Base-by-base conservation (phyloP, 2,797 vertebrate genomes). In the Loris lydekkerianus region DNA sequence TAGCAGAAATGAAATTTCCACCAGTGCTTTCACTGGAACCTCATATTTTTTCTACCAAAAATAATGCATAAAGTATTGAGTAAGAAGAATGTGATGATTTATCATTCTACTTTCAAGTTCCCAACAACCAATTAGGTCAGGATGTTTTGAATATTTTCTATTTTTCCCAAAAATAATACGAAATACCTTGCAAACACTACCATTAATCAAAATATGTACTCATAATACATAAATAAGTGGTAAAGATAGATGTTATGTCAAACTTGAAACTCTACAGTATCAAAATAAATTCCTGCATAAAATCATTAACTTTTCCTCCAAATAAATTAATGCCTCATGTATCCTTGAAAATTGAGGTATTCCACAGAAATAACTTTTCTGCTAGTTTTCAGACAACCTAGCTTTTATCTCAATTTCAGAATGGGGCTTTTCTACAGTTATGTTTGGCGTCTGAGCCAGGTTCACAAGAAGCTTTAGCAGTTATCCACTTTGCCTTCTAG, bases 91-190 rank as follows among this genome's bases (percentile, higher is more conserved):
- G 49, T 60, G 15, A 53, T 43, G 75, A 65, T 37, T 67, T 46
- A 37, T 13, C 15, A 53, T n/a, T 83, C n/a, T 46, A 31, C 34
- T 43, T 78, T 56, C 56, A 87, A 86, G 31, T 3, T 84, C 84
- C 61, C 14, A 61, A 31, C 31, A 83, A 85, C 80, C 6, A 67
- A 40, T 31, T 20, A 61, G 14, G 0, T 63, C 18, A 27, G 23
- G 17, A 85, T 72, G 20, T 93, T 89, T 63, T 93, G 17, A 76
- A 63, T 34, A 56, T 11, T 4, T 73, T 80, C 6, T 73, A 17
- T 70, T 86, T 94, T 61, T 87, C 90, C 3, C 21, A 93, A 84
- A 96, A 81, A 43, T 67, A 70, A 76, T 65, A 80, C 6, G 23
- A 86, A 94, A 61, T 27, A 40, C 3, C 43, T 58, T 87, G 11